Conservation (phyloP, 2,888 invertebrate genomes). For the Oscheius sp. region DNA sequence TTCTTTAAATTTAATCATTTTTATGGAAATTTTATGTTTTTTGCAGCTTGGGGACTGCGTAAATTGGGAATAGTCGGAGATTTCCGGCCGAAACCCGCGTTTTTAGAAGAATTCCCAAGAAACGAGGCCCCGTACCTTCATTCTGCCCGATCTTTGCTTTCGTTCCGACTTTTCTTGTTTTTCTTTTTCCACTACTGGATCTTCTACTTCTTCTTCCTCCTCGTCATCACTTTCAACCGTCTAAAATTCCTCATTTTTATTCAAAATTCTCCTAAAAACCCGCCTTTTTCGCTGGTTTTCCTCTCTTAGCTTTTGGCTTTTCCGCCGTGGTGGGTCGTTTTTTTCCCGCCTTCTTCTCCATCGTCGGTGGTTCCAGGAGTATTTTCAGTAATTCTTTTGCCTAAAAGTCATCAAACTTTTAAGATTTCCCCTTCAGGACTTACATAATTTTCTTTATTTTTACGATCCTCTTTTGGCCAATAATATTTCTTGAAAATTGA, state of each 20-base stretch:
- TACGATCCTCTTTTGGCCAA: background rate
- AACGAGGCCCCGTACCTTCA: too few species aligned
- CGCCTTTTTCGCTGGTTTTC: background rate
- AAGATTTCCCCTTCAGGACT: background rate
- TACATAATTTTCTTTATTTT: slow-evolving; percentile 1
- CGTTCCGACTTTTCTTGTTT: background rate
- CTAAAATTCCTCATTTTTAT: background rate
- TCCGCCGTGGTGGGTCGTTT: background rate
- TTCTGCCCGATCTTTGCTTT: background rate
- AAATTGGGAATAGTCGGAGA: too few species aligned
- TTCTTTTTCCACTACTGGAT: background rate
- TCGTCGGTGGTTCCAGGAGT: background rate
- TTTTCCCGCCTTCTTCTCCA: background rate
- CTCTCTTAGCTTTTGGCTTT: background rate
- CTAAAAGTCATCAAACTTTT: background rate
- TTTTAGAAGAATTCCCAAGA: too few species aligned
- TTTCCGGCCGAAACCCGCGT: too few species aligned
- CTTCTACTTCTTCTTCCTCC: background rate
- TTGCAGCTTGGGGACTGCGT: too few species aligned
- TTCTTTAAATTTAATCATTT: too few species aligned
- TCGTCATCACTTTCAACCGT: background rate
- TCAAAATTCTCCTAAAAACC: background rate
- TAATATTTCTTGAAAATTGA: background rate
- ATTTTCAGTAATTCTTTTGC: background rate
- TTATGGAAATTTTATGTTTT: too few species aligned